phyloP scores from a whole-genome alignment of 2,797 vertebrate species.

The Chromis chromis region DNA sequence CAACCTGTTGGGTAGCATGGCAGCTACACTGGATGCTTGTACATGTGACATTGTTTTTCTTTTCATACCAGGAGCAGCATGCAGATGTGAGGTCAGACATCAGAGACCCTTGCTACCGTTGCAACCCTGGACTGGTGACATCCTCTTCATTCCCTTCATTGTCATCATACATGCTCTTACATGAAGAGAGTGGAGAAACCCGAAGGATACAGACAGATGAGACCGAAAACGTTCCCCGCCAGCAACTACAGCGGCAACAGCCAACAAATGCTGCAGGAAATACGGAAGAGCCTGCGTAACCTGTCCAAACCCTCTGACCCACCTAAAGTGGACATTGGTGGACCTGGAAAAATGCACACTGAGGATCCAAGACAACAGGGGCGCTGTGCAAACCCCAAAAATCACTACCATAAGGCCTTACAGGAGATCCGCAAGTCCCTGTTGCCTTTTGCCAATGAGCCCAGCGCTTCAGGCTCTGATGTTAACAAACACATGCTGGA shows the following conservation, averaged over 20 bases:
- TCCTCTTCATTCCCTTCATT: slow-evolving; percentile 77
- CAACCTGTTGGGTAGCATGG: slow-evolving; percentile 53
- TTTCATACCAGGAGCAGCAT: slow-evolving; percentile 56
- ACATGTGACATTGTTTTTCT: slow-evolving; percentile 18
- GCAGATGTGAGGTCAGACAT: slow-evolving; percentile 69
- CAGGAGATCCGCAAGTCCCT: slow-evolving; percentile 96
- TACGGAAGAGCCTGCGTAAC: slow-evolving; percentile 95
- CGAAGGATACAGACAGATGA: slow-evolving; percentile 98
- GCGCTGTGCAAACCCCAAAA: slow-evolving; percentile 89
- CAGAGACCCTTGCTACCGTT: slow-evolving; percentile 24
- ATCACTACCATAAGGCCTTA: slow-evolving; percentile 92
- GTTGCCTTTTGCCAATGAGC: slow-evolving; percentile 91
- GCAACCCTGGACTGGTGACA: slow-evolving; percentile 53
- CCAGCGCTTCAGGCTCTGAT: slow-evolving; percentile 84
- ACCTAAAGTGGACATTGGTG: slow-evolving; percentile 86
- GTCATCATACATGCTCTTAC: slow-evolving; percentile 90
- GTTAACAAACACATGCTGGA: slow-evolving; percentile 91
- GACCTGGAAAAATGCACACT: slow-evolving; percentile 82
- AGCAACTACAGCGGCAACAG: slow-evolving; percentile 96
- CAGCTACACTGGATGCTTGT: slow-evolving; percentile 13
- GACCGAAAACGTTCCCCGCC: slow-evolving; percentile 98
- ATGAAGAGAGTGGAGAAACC: slow-evolving; percentile 99
- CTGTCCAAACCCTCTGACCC: slow-evolving; percentile 93
- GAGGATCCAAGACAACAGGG: slow-evolving; percentile 93
- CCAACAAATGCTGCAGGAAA: slow-evolving; percentile 98